phyloP scores from a whole-genome alignment of 2,888 invertebrate species.

The Melangyna quadrimaculata region DNA sequence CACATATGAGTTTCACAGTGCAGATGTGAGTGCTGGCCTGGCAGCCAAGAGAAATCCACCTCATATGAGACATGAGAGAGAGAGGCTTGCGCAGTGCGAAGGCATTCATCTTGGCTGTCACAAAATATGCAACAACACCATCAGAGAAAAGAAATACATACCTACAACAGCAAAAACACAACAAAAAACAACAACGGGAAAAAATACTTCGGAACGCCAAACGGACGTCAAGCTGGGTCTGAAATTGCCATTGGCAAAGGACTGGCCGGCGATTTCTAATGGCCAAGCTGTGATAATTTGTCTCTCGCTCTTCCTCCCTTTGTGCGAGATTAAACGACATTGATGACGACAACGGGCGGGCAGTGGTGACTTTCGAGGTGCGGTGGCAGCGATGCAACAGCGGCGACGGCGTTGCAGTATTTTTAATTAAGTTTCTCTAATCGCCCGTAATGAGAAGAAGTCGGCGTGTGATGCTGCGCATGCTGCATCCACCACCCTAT shows the following conservation, averaged over 20 bases:
- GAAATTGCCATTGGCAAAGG: slow-evolving; percentile 66
- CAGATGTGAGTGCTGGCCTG: not conserved
- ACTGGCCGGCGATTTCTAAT: slow-evolving; percentile 63
- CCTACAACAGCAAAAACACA: not conserved
- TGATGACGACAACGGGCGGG: slow-evolving; percentile 26
- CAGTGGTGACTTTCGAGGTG: not conserved
- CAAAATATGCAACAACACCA: slow-evolving; percentile 18
- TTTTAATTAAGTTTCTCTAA: slow-evolving; percentile 72
- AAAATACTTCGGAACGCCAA: slow-evolving; percentile 46
- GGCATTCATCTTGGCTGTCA: slow-evolving; percentile 69
- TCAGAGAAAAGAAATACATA: not conserved
- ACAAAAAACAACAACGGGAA: slow-evolving; percentile 19
- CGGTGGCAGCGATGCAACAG: too few relatives aligned
- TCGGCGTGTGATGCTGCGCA: slow-evolving; percentile 40
- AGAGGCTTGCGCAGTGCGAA: slow-evolving; percentile 48
- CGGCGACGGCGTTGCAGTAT: not conserved
- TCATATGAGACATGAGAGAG: not conserved
- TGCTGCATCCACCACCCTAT: slow-evolving; percentile 10
- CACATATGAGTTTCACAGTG: slow-evolving; percentile 21
- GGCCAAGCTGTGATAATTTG: slow-evolving; percentile 57
- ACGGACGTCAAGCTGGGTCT: slow-evolving; percentile 66
- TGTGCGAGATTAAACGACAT: slow-evolving; percentile 28
- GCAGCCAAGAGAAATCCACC: slow-evolving; percentile 22
- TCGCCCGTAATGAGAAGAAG: slow-evolving; percentile 68
- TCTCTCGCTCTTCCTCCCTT: slow-evolving; percentile 19